Conservation (phyloP, 2,888 invertebrate genomes). For the Thera britannica region DNA sequence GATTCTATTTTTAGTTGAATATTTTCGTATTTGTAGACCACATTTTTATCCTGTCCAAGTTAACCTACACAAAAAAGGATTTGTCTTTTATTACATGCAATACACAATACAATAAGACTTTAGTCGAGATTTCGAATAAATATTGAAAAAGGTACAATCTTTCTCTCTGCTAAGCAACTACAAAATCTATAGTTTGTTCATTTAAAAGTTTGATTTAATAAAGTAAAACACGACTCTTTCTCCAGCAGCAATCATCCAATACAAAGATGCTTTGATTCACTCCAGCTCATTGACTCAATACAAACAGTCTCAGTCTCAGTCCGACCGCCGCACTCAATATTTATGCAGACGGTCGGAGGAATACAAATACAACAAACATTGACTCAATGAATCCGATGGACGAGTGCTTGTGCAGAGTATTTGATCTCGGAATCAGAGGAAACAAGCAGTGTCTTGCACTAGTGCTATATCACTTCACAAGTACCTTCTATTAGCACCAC, state of each 20-base stretch:
- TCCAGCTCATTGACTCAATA: slow-evolving; percentile 19
- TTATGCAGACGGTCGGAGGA: slow-evolving; percentile 24
- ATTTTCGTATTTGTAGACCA: no score
- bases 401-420: slow-evolving; percentile 29
- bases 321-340: slow-evolving; percentile 25
- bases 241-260: neutral
- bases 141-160: no score
- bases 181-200: no score
- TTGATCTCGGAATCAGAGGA: slow-evolving; percentile 43
- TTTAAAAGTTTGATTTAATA: neutral
- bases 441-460: slow-evolving; percentile 39
- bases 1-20: no score
- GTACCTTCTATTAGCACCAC: slow-evolving; percentile 34
- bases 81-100: no score
- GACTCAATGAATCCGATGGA: slow-evolving; percentile 35
- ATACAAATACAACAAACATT: slow-evolving; percentile 21
- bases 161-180: no score
- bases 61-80: no score
- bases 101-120: no score
- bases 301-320: slow-evolving; percentile 14
- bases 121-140: no score
- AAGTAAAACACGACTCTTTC: neutral
- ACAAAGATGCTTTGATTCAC: slow-evolving; percentile 1
- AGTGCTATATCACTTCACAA: slow-evolving; percentile 63
- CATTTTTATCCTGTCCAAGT: no score